Percentiles rank a stretch among this genome's conserved stretches.
Evolutionary conservation across 2,797 vertebrate genomes (phyloP).

Genomic region (Rhinatrema bivittatum): DNA sequence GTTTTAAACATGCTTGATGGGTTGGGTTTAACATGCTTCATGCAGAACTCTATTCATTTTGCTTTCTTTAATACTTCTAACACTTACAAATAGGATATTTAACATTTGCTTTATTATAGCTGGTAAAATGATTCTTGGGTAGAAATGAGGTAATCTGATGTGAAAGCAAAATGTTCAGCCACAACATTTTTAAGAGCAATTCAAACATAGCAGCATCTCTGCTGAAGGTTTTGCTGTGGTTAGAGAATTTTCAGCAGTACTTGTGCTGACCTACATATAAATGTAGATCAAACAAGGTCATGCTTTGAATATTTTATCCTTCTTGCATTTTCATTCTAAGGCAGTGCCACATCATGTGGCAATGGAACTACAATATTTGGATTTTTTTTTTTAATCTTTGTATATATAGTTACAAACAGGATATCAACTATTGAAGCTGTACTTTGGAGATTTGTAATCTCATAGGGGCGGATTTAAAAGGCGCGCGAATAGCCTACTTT

Average conservation of each 20-base stretch:
- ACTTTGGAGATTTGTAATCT: neutral
- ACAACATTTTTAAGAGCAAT: constrained; percentile 13
- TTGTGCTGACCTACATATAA: constrained; percentile 16
- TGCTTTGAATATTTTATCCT: constrained; percentile 29
- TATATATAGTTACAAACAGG: constrained; percentile 14
- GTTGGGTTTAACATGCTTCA: no score
- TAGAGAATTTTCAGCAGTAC: constrained; percentile 15
- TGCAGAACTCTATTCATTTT: constrained; percentile 16
- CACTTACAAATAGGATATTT: constrained; percentile 3
- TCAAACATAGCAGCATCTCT: constrained; percentile 15
- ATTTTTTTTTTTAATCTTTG: constrained; percentile 15
- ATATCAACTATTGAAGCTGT: neutral
- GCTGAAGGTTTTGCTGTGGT: constrained; percentile 13
- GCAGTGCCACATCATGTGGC: constrained; percentile 1
- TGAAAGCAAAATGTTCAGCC: constrained; percentile 8
- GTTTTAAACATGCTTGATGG: no score
- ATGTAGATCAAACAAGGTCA: constrained; percentile 21
- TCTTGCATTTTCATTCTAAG: constrained; percentile 17
- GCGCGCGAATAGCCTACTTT: no score
- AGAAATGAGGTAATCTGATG: constrained; percentile 8
- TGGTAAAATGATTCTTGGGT: constrained; percentile 16
- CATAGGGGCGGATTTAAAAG: neutral
- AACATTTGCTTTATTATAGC: neutral
- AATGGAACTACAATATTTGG: constrained; percentile 13
- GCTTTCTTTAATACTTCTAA: constrained; percentile 9